Base-by-base conservation (phyloP, 2,113 vertebrate species). In the Halcyon malimbica region DNA sequence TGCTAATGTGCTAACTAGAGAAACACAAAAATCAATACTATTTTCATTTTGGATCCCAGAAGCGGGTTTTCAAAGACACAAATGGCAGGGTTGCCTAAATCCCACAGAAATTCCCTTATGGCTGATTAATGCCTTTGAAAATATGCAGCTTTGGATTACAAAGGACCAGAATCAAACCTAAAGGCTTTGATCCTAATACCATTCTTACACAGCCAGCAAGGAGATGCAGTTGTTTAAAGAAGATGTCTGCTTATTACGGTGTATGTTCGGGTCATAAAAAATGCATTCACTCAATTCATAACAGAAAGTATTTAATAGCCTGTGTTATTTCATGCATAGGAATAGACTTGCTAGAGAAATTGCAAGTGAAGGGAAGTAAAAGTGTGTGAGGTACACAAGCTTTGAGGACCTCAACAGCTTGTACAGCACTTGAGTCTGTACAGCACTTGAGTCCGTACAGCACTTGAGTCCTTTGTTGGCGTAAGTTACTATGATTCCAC, bases 91-190 rank as follows among this genome's bases (percentile, higher is more conserved):
- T 48, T 74, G 60, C 54, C 68, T 87, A 87, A 91, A 70, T 70
- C 26, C 33, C 41, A 41, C 25, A 6, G 15, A 89, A 89, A 95
- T 89, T 93, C 20, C 75, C 11, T 75, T 70, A 59, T 8, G 48
- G 35, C 57, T 71, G 31, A 87, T 41, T 75, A 75, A 51, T n/a
- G 21, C 37, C 65, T 76, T 87, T 59, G 44, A 93, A 92, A 95
- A 48, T 68, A 35, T 82, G 35, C 51, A 77, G 25, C 6, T 94
- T 89, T 89, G 48, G 23, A 75, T 87, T 75, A 87, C 29, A 78
- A 64, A 92, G 70, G 31, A 25, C 39, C 51, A 87, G 42, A 83
- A 81, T 41, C 63, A 87, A 87, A 84, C 17, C 11, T 37, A 62
- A 75, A 91, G 41, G 18, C n/a, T 95, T 87, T 89, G 65, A 87